Evolutionary conservation across 1,140 invertebrate genomes (phyloP), one percentile per base, ranked within the genome.

Genomic region (Matsumurasca onukii): DNA sequence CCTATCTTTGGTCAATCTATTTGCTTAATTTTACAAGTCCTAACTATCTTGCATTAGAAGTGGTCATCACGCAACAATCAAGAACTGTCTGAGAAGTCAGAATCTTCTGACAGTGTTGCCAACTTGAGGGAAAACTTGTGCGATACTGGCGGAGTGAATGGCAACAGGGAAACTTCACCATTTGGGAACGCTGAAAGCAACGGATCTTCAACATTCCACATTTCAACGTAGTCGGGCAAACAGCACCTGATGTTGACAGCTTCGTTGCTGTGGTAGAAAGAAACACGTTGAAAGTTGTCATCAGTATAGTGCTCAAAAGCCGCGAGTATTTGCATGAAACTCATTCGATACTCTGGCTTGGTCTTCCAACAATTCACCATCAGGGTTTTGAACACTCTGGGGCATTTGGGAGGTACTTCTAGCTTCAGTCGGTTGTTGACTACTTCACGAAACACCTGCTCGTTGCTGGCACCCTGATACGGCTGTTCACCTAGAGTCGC

Each of bases 401-500:
- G 95, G 82, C 95, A 98, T 75, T 94, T 91, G 76, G 93, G 91
- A 0, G 97, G 97, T 61, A 88, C 86, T 75, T 94, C 91, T 91
- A 98, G 94, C 27, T 94, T 88, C 55, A 59, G 24, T 29, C 91
- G 90, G 3, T 93, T 93, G 67, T 92, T 89, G 65, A 93, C 90
- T 49, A 98, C 95, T 80, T 93, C 95, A 17, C 89, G 86, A 1
- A 90, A 76, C 1, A 86, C 84, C 80, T 92, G 89, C 79, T 91
- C 89, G 77, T 92, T 92, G 29, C 86, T 86, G 65, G 89, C 78
- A 12, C 89, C 89, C 88, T 91, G 90, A 80, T 99, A 99, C 3
- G 98, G 98, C 80, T 98, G 96, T 52, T 93, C 93, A n/a, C 93
- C 96, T 20, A 98, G 82, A 0, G 96, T 99, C 1, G 92, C 91